Conservation (phyloP, 2,113 vertebrate genomes). For the Ivindomyrus marchei region DNA sequence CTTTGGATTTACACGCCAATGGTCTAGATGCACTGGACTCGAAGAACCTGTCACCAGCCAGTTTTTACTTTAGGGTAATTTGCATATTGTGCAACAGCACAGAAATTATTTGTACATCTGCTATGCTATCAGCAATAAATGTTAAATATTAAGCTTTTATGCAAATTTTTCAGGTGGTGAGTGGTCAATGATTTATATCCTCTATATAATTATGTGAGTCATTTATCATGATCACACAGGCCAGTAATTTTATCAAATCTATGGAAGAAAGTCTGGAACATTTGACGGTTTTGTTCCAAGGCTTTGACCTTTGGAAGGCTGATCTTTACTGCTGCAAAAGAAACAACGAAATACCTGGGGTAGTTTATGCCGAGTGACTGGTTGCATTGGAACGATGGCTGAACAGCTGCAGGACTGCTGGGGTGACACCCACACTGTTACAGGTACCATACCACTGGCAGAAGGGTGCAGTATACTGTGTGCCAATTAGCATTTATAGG, state of each 20-base stretch:
- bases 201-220: background rate
- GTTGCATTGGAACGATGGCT: conserved; percentile 40
- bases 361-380: conserved; percentile 26
- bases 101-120: conserved; percentile 46
- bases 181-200: conserved; percentile 25
- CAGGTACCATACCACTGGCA: background rate
- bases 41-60: background rate
- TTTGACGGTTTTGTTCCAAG: conserved; percentile 20
- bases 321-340: conserved; percentile 7
- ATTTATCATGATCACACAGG: conserved; percentile 7
- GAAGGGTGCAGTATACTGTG: background rate
- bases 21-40: background rate
- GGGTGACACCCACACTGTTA: background rate
- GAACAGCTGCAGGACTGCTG: conserved; percentile 46
- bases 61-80: background rate
- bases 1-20: background rate
- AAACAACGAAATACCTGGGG: background rate
- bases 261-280: background rate
- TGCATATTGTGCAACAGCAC: background rate
- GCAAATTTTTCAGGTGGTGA: conserved; percentile 50
- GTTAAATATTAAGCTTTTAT: conserved; percentile 62
- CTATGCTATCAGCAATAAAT: conserved; percentile 41
- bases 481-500: background rate
- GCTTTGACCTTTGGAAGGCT: conserved; percentile 56
- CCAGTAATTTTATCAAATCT: background rate